phyloP scores from a whole-genome alignment of 53 echinoderm and acorn worm species.

The Antedon mediterranea region DNA sequence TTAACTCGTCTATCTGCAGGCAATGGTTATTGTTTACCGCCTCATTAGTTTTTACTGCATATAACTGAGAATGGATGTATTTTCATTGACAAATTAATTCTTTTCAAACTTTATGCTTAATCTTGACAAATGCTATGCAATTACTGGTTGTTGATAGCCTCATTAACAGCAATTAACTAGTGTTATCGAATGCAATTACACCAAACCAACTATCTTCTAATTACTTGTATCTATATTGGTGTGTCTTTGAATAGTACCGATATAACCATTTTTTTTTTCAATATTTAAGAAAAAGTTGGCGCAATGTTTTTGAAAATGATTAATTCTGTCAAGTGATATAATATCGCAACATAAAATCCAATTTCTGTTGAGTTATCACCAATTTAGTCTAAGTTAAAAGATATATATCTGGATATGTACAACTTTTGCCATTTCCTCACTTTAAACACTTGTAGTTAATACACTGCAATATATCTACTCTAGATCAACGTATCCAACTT shows the following conservation, averaged over 20 bases:
- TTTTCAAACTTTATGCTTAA: not conserved
- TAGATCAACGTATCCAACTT: not conserved
- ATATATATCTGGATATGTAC: not conserved
- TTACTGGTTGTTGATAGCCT: not conserved
- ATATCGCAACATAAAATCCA: not conserved
- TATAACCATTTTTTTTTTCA: not conserved
- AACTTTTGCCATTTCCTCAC: not conserved
- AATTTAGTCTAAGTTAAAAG: not conserved
- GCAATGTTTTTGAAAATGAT: not conserved
- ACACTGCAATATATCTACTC: not conserved
- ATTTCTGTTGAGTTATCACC: not conserved
- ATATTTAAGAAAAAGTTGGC: not conserved
- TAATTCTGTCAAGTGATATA: not conserved
- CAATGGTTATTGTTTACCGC: not conserved
- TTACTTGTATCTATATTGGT: no score
- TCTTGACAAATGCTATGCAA: not conserved
- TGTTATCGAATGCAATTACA: not conserved
- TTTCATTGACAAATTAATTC: not conserved
- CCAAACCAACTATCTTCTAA: not conserved
- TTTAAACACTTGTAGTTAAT: not conserved
- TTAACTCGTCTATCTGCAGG: not conserved
- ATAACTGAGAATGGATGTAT: not conserved
- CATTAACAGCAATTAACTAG: not conserved
- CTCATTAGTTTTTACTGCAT: not conserved
- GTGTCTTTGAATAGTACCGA: no score